A percentile compares a stretch with the other conserved stretches of the same genome.
These are phyloP conservation scores for Poliocrania exsul DNA, from an alignment of 2,797 vertebrate species.

Conservation along the genomic window DNA sequence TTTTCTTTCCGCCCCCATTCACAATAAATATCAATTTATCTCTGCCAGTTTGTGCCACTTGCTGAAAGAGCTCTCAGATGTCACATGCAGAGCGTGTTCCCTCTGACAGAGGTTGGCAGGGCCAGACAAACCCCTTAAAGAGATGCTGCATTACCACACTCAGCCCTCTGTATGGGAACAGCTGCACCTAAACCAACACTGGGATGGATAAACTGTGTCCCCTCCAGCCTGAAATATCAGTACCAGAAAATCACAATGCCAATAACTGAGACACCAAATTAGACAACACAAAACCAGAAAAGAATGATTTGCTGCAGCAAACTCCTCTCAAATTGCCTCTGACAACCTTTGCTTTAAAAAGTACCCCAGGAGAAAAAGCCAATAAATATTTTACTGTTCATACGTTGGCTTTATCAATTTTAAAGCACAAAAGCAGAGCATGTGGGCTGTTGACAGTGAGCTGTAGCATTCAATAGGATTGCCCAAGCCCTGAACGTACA, in stretches of 20 bases:
- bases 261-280: not conserved
- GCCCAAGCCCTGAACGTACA: not conserved
- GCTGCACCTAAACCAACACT: not conserved
- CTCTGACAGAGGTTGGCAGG: not conserved
- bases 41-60: not conserved
- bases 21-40: conserved; percentile 9
- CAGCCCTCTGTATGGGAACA: not conserved
- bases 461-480: not conserved
- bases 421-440: not conserved
- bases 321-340: not conserved
- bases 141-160: not conserved
- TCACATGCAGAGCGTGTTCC: not conserved
- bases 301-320: not conserved
- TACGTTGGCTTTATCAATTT: not conserved
- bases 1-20: not conserved
- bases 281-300: not conserved
- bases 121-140: not conserved
- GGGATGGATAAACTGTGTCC: not conserved
- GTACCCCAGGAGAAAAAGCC: not conserved
- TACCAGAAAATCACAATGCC: not conserved
- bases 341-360: not conserved
- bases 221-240: not conserved
- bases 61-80: not conserved
- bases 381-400: not conserved
- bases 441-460: not conserved